These are phyloP conservation scores for Xylota segnis DNA, from an alignment of 2,888 invertebrate species.

Conservation along the genomic window DNA sequence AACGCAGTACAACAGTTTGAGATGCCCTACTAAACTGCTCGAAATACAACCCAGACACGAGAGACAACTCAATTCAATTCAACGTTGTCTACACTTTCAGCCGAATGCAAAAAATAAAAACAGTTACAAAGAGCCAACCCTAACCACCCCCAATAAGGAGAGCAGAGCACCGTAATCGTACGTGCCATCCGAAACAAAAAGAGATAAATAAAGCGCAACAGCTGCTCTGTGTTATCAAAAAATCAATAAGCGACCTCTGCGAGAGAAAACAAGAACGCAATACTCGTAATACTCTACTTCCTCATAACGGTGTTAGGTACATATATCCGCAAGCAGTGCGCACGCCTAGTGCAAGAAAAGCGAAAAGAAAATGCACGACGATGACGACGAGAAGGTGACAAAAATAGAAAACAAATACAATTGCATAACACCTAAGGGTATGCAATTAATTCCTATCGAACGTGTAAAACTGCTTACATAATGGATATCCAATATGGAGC, in stretches of 20 bases:
- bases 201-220: constrained; percentile 65
- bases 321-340: constrained; percentile 24
- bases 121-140: neutral
- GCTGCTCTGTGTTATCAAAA: constrained; percentile 70
- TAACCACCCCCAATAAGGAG: constrained; percentile 34
- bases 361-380: constrained; percentile 37
- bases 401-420: neutral
- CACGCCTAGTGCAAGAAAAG: constrained; percentile 31
- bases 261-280: constrained; percentile 11
- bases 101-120: neutral
- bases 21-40: constrained; percentile 17
- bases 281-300: too few relatives aligned
- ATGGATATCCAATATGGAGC: constrained; percentile 18
- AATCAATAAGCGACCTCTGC: constrained; percentile 42
- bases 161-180: constrained; percentile 1
- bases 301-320: neutral
- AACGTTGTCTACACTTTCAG: neutral
- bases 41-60: constrained; percentile 6
- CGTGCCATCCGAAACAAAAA: constrained; percentile 6
- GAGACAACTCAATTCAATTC: neutral
- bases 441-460: constrained; percentile 34
- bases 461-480: constrained; percentile 13
- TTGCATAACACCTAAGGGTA: constrained; percentile 62
- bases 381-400: neutral
- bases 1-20: constrained; percentile 15